These are phyloP conservation scores for Lethenteron camtschaticum DNA, from an alignment of 2,113 vertebrate species.

Conservation along the genomic window DNA sequence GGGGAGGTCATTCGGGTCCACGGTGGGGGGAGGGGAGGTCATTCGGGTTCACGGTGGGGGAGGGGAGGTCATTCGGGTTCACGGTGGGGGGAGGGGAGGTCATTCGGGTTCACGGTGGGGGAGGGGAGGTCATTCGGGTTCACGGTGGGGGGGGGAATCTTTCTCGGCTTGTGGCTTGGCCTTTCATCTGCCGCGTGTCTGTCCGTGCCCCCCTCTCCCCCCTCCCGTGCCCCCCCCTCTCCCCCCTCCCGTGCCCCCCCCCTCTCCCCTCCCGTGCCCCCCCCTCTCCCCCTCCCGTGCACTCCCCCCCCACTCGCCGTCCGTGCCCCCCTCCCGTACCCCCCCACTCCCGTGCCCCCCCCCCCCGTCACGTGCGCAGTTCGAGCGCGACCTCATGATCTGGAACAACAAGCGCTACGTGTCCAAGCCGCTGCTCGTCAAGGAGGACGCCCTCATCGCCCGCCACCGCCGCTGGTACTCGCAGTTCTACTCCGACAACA, in stretches of 20 bases:
- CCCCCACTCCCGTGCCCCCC: no score
- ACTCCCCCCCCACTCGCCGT: no score
- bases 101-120: no score
- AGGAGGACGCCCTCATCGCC: conserved; percentile 35
- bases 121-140: background rate
- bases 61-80: no score
- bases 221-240: no score
- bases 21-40: background rate
- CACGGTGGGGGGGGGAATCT: background rate
- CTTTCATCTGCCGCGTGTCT: background rate
- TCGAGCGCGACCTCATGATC: conserved; percentile 43
- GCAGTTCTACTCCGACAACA: conserved; percentile 45
- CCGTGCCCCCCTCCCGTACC: no score
- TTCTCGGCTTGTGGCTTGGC: no score
- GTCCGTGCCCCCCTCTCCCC: background rate
- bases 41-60: background rate
- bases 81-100: no score
- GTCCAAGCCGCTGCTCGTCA: conserved; percentile 35
- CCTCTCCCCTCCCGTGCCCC: no score
- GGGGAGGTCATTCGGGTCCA: no score
- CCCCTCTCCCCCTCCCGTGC: no score
- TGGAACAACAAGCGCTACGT: conserved; percentile 54
- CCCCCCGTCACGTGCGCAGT: conserved; percentile 17
- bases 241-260: no score
- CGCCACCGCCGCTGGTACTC: conserved; percentile 42